phyloP scores from a whole-genome alignment of 2,113 vertebrate genomes.

The Brachyhypopomus gauderio region DNA sequence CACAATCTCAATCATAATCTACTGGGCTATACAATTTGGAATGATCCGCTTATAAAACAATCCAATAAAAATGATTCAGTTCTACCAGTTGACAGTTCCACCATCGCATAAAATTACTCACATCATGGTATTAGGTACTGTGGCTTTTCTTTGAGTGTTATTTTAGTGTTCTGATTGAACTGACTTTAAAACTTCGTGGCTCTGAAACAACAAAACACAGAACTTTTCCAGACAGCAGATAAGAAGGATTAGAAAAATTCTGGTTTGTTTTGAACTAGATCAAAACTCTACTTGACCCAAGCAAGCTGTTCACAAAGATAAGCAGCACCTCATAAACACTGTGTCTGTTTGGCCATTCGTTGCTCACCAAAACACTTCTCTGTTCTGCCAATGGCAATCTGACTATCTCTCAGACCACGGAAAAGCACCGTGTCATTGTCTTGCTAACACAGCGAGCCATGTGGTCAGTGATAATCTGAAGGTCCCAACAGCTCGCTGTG shows the following conservation, averaged over 20 bases:
- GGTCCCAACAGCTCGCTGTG: background rate
- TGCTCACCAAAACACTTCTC: background rate
- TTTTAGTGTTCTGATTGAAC: background rate
- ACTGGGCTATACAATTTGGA: background rate
- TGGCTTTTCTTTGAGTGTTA: background rate
- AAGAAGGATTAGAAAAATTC: no score
- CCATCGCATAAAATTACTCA: background rate
- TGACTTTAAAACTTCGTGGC: no score
- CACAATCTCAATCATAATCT: conserved; percentile 22
- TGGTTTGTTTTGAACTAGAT: background rate
- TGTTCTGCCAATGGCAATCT: no score
- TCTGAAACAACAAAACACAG: no score
- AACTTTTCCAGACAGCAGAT: no score
- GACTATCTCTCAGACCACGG: background rate
- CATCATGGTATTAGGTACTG: background rate
- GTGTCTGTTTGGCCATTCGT: conserved; percentile 42
- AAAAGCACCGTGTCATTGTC: background rate
- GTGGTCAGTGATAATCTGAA: conserved; percentile 1
- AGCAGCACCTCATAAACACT: conserved; percentile 63
- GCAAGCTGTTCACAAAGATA: conserved; percentile 55
- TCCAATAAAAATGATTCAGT: background rate
- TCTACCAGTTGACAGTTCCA: background rate
- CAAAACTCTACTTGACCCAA: conserved; percentile 45
- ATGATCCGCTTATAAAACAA: background rate
- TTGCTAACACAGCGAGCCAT: background rate